Percentiles rank a stretch among this genome's conserved stretches.
These are phyloP conservation scores for Orchestes rusci DNA, from an alignment of 2,888 invertebrate genomes.

Conservation along the genomic window DNA sequence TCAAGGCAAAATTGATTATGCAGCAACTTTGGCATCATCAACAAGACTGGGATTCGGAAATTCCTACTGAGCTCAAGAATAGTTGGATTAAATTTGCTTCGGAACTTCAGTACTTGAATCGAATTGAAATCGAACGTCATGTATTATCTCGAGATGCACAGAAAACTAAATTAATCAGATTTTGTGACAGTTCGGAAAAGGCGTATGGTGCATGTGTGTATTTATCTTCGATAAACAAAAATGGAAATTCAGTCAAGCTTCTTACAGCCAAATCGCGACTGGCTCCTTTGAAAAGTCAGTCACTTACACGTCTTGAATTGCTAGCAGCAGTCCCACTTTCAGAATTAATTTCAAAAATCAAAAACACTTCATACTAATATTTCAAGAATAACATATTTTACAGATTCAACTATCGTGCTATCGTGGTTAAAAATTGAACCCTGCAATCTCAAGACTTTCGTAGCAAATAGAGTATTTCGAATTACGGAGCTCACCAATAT, in stretches of 20 bases:
- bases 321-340: neutral
- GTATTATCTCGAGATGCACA: neutral
- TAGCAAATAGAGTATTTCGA: conserved; percentile 1
- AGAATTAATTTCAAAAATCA: neutral
- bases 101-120: too few relatives aligned
- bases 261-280: conserved; percentile 2
- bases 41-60: neutral
- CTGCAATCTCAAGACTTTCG: neutral
- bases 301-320: conserved; percentile 1
- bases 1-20: conserved; percentile 3
- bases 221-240: neutral
- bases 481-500: neutral
- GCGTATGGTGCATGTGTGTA: conserved; percentile 3
- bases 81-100: neutral
- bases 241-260: neutral
- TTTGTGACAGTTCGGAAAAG: conserved; percentile 3
- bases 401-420: too few relatives aligned
- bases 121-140: neutral
- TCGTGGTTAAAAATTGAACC: neutral
- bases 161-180: neutral
- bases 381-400: neutral
- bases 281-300: conserved; percentile 1
- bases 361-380: conserved; percentile 1
- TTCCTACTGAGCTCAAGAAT: neutral
- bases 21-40: neutral